Percentiles rank a stretch among this genome's conserved stretches.
Conservation (phyloP, 2,797 vertebrate species). For the Melanotaenia pygmaea region DNA sequence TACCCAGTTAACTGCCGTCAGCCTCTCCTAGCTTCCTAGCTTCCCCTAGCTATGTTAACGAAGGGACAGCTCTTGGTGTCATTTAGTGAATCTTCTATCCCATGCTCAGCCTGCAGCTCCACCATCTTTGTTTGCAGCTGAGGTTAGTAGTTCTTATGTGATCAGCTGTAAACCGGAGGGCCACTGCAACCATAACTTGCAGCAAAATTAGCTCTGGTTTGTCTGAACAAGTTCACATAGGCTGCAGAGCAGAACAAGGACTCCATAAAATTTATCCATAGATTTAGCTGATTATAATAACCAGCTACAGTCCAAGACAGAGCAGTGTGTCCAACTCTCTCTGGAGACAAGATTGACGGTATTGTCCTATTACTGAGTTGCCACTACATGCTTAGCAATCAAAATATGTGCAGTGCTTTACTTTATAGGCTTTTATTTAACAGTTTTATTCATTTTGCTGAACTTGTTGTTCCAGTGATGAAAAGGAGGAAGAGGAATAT, state of each 20-base stretch:
- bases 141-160: background rate
- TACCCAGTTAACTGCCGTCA: background rate
- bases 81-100: too few relatives aligned
- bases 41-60: too few relatives aligned
- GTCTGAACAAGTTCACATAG: background rate
- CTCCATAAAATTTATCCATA: background rate
- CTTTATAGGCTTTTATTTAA: background rate
- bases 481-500: conserved; percentile 94
- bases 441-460: background rate
- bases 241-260: background rate
- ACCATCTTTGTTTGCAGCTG: background rate
- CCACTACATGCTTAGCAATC: too few relatives aligned
- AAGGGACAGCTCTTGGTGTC: too few relatives aligned
- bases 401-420: background rate
- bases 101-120: background rate
- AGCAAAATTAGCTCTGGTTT: background rate
- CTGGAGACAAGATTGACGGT: background rate
- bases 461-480: conserved; percentile 78
- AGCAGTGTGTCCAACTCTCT: background rate
- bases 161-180: background rate
- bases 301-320: background rate
- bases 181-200: background rate
- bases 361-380: background rate
- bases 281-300: background rate
- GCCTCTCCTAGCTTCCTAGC: background rate